Evolutionary conservation across 2,113 vertebrate genomes (phyloP).

Genomic region (Urocynchramus pylzowi): DNA sequence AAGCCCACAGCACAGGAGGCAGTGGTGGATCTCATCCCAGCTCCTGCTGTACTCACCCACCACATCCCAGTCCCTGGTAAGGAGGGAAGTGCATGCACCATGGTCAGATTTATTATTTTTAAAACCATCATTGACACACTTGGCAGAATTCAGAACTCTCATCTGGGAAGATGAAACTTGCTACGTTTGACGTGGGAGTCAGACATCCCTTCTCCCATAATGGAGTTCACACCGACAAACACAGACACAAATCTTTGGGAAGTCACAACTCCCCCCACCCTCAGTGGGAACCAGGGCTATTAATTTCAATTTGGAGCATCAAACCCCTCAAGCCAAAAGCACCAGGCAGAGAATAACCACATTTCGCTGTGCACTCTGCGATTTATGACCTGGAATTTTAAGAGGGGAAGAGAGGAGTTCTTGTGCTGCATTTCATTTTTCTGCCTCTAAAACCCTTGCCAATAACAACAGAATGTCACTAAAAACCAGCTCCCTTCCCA

Average conservation of each 20-base stretch:
- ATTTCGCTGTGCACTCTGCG: accelerated
- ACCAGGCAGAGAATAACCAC: neutral
- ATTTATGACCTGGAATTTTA: neutral
- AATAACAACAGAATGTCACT: neutral
- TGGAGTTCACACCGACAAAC: neutral
- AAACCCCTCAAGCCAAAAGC: slow-evolving; percentile 5
- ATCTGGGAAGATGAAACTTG: neutral
- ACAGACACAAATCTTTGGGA: neutral
- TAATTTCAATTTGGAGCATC: neutral
- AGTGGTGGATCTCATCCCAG: neutral
- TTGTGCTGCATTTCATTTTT: neutral
- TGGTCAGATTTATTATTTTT: neutral
- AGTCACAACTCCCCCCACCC: neutral
- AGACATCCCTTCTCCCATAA: neutral
- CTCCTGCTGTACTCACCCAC: neutral
- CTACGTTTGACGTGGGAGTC: neutral
- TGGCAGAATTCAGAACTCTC: neutral
- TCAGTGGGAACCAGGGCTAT: neutral
- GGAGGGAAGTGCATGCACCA: accelerated
- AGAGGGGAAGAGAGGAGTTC: neutral
- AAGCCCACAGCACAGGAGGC: neutral
- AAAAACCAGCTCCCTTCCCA: neutral
- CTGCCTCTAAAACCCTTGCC: neutral
- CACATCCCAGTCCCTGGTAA: accelerated
- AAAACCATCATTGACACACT: neutral